Evolutionary conservation across 23 tunicate species (phyloP).

Genomic region (Oikopleura albicans): DNA sequence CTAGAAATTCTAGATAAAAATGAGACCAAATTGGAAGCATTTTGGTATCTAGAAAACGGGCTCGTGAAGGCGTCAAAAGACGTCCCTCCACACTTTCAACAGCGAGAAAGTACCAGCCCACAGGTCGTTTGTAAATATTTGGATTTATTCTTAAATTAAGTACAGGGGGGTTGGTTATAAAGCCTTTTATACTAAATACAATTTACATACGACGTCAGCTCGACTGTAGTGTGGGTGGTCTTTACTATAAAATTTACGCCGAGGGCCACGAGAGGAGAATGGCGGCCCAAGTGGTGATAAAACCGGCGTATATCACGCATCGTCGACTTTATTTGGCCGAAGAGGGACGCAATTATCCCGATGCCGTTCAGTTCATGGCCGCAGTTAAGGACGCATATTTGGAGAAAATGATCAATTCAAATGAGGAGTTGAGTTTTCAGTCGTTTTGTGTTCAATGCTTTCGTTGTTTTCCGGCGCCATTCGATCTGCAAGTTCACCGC

Average conservation of each 20-base stretch:
- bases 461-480: background rate
- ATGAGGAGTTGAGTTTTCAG: background rate
- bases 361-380: background rate
- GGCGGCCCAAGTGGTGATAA: background rate
- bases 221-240: background rate
- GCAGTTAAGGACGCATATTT: background rate
- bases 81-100: background rate
- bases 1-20: background rate
- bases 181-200: too few species aligned
- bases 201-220: too few species aligned
- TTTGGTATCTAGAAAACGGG: background rate
- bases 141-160: too few species aligned
- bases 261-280: background rate
- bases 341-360: background rate
- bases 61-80: background rate
- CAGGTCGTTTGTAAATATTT: background rate
- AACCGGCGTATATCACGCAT: background rate
- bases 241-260: conserved; percentile 8
- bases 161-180: too few species aligned
- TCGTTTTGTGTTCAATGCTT: background rate
- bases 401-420: background rate
- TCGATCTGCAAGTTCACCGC: conserved; percentile 6
- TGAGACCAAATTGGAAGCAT: background rate
- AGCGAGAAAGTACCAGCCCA: background rate
- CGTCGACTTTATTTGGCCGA: conserved; percentile 1